Evolutionary conservation across 2,888 invertebrate species (phyloP), one percentile per base, ranked within the genome.

Genomic region (Rhamphomyia laevipes): DNA sequence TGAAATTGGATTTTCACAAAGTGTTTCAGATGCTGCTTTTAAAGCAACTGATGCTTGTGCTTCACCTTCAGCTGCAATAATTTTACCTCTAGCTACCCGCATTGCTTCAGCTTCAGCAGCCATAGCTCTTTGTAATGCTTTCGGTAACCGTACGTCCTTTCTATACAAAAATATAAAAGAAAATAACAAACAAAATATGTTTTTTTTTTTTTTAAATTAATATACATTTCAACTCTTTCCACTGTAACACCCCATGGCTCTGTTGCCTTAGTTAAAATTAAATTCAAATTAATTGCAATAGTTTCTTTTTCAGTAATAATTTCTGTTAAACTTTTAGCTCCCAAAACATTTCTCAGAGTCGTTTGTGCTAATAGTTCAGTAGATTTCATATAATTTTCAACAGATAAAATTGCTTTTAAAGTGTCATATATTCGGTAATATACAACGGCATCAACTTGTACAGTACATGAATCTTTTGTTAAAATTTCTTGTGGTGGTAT

Each of bases 231-330:
- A n/a, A 94, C 92, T 55, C 93, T 75, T 67, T 94, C 92, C 13
- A 92, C 88, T 70, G 90, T 89, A 31, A 91, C 86, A 17, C 91
- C 91, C 91, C 91, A 91, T 1, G 85, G 84, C 59, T 87, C 87
- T 0, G 91, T 90, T 21, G 88, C 88, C 49, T 83, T 83, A 59
- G 91, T 89, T 54, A 92, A 68, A 51, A 82, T 81, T 16, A 77
- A 72, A 65, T 90, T 88, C 86, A 94, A 92, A 57, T 82, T 81
- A 60, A 84, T 82, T 44, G 91, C 88, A 57, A 95, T 86, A 16
- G 84, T 81, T 64, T 93, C 92, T 51, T 93, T 75, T 63, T 95
- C 92, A 0, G 88, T 84, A n/a, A 95, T 75, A 53, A 96, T 81
- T 68, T 94, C 94, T 13, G 90, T 81, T 51, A 96, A 73, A 65